Evolutionary conservation across 2,113 vertebrate species (phyloP), one percentile per base, ranked within the genome.

Genomic region (Holacanthus passer): DNA sequence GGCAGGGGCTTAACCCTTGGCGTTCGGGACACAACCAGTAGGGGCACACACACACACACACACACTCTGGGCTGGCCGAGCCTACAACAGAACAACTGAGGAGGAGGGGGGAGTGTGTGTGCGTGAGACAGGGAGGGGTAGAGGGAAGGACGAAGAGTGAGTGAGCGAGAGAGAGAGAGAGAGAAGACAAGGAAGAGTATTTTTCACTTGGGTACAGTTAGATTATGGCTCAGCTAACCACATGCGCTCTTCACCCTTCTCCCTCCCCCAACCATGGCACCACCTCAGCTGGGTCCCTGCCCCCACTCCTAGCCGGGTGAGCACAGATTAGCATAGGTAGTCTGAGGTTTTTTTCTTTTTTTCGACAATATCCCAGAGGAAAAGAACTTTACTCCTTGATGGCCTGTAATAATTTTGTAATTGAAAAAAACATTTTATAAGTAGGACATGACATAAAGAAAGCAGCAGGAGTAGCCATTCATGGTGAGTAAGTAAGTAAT

Each of bases 1-100:
- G 97, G 97, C 96, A 97, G 96, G 91, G 91, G 89, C 94, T 94
- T 97, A 97, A 97, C 96, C 96, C 96, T 97, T 97, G 91, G 82
- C 89, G 93, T 90, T 90, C 96, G 64, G 83, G 80, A 82, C 89
- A 84, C 87, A 90, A 89, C 88, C 89, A 93, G 89, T 84, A 93
- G 91, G 89, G 91, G 76, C 90, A 90, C 85, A 87, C 86, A 87
- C 74, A 74, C 90, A 70, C 79, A 32, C 48, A 32, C 62, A 55
- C 65, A 35, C 35, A 20, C 76, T 43, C 77, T 83, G 65, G 84
- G 80, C 85, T 88, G 88, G 77, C 87, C 84, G 50, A 87, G 79
- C 76, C 73, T 79, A 82, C 84, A 77, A 76, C 86, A 92, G 82
- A 87, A 88, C 79, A 85, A 84, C 74, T 77, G 77, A 84, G 87